Evolutionary conservation across 2,797 vertebrate genomes (phyloP), one percentile per base, ranked within the genome.

Genomic region (Tolypeutes matacus): DNA sequence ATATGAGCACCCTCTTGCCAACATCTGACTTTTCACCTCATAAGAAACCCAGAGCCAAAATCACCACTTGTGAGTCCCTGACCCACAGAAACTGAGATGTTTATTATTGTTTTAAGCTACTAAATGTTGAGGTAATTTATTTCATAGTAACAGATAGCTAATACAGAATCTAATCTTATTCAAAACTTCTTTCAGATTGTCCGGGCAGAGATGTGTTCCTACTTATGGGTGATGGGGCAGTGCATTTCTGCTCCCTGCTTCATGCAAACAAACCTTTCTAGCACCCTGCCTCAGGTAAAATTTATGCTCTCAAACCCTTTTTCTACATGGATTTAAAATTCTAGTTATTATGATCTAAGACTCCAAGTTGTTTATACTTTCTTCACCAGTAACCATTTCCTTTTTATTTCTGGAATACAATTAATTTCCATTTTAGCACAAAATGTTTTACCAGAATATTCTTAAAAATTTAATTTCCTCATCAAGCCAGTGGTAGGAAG

Each of bases 401-500:
- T 56, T 91, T 93, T 73, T 60, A 69, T 56, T 62, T 49, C 17
- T 89, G 39, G 21, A 77, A 64, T n/a, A 36, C 2, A 69, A 34
- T 29, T 81, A 77, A 42, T 82, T 75, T 69, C 2, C 6, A 49
- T 56, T 62, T 91, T 70, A 81, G 11, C 51, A 0, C 10, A 65
- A 69, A 86, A 65, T 75, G 5, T 76, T 93, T 95, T 75, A 86
- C 62, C 20, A 62, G 23, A 83, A 34, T 90, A 93, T 49, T 81
- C 25, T 20, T 42, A 42, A 56, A 89, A 15, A 25, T 0, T 56
- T n/a, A 53, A 89, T 78, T 78, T 88, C 51, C 7, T 69, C 31
- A 84, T 64, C 21, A 90, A 64, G 18, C 13, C 21, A 31, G 58
- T 85, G 15, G 56, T 73, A 80, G 14, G 20, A 39, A 31, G 29